These are phyloP conservation scores for Columba guinea DNA, from an alignment of 2,797 vertebrate genomes.

Conservation along the genomic window DNA sequence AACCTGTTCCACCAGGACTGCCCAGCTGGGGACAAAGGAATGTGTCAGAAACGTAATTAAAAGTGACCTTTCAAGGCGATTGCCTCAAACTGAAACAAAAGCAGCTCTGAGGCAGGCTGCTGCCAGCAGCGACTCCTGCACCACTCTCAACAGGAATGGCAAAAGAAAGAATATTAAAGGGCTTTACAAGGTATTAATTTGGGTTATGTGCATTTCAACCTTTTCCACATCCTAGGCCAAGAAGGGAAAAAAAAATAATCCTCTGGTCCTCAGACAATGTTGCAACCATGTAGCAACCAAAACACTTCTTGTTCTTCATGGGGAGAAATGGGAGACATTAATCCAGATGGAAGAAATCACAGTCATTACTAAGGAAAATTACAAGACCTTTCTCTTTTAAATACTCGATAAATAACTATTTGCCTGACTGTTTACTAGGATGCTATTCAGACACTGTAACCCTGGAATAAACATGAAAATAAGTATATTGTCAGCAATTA, in stretches of 20 bases:
- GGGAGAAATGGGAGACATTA: constrained; percentile 4
- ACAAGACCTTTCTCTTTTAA: constrained; percentile 64
- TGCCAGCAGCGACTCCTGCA: not conserved
- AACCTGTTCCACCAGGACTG: constrained; percentile 4
- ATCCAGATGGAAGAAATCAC: constrained; percentile 63
- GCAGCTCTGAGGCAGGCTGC: constrained; percentile 3
- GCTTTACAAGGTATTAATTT: constrained; percentile 7
- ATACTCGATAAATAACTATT: constrained; percentile 55
- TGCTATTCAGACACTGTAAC: constrained; percentile 41
- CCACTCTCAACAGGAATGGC: not conserved
- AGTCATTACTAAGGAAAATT: constrained; percentile 63
- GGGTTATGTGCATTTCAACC: constrained; percentile 6
- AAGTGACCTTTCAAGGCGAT: not conserved
- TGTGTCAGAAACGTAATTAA: not conserved
- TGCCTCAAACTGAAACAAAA: constrained; percentile 36
- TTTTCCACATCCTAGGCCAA: not conserved
- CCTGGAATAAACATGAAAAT: constrained; percentile 52
- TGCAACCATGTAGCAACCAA: not conserved
- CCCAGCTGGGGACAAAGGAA: not conserved
- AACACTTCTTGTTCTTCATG: constrained; percentile 3
- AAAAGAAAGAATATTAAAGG: not conserved
- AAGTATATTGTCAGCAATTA: constrained; percentile 46
- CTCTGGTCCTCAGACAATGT: not conserved
- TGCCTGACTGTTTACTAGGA: constrained; percentile 32
- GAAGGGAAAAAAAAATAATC: not conserved